Conservation (phyloP, 2,797 vertebrate genomes). For the Phataginus tetradactyla region DNA sequence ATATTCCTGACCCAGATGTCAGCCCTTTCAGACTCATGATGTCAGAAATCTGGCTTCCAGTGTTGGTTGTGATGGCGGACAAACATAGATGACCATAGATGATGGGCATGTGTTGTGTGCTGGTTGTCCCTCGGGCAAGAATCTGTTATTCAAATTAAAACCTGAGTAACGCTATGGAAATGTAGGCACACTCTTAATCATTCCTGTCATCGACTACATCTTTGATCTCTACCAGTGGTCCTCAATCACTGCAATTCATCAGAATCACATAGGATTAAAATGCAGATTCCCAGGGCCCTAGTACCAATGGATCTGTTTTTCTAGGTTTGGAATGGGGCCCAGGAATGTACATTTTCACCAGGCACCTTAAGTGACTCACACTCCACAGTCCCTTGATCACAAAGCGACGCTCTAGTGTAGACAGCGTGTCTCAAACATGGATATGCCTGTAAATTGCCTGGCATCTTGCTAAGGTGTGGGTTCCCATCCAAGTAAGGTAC, state of each 20-base stretch:
- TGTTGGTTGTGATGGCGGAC: neutral
- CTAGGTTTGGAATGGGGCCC: neutral
- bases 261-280: neutral
- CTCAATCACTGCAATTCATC: neutral
- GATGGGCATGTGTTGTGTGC: neutral
- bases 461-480: neutral
- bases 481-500: neutral
- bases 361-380: neutral
- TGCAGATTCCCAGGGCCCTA: neutral
- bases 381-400: neutral
- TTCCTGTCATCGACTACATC: neutral
- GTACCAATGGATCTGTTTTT: neutral
- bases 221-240: neutral
- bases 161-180: neutral
- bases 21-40: neutral
- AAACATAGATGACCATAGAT: neutral
- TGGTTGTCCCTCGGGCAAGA: neutral
- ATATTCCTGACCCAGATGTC: neutral
- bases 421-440: neutral
- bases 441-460: neutral
- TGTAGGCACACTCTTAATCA: neutral
- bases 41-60: neutral
- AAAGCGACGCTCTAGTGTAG: neutral
- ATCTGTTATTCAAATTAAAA: neutral
- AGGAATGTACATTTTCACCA: neutral